A percentile compares a stretch with the other conserved stretches of the same genome.
phyloP scores from a whole-genome alignment of 2,797 vertebrate species.

The Urosaurus nigricauda region DNA sequence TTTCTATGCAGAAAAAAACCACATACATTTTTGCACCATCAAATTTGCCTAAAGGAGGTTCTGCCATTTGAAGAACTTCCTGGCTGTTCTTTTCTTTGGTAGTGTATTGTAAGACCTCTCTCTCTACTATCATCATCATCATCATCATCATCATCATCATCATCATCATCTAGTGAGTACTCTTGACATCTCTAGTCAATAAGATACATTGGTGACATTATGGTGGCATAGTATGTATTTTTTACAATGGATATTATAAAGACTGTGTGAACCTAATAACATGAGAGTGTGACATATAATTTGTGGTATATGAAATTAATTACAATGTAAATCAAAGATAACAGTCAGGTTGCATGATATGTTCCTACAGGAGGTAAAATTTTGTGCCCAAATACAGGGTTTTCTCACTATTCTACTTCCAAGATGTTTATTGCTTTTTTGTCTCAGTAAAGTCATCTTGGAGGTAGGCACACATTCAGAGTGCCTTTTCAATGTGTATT shows the following conservation, averaged over 20 bases:
- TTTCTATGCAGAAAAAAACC: too few species aligned
- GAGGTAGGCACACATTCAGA: not conserved
- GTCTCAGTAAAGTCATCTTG: not conserved
- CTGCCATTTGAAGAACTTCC: too few species aligned
- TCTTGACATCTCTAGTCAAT: too few species aligned
- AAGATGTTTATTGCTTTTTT: not conserved
- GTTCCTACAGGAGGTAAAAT: not conserved
- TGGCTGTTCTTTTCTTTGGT: too few species aligned
- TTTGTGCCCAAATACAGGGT: not conserved
- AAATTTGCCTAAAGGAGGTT: too few species aligned
- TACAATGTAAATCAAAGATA: not conserved
- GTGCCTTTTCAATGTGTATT: not conserved
- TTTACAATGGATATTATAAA: slow-evolving; percentile 19
- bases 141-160: too few species aligned
- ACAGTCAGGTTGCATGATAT: not conserved
- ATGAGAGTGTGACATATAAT: not conserved
- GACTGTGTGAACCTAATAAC: not conserved
- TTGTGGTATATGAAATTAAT: not conserved
- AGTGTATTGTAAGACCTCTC: too few species aligned
- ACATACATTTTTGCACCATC: too few species aligned
- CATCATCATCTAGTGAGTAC: too few species aligned
- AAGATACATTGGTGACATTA: not conserved
- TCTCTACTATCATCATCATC: too few species aligned
- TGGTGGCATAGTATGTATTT: slow-evolving; percentile 15
- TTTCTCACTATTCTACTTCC: not conserved